Conservation (phyloP, 2,797 vertebrate genomes). For the Anabacerthia variegaticeps region DNA sequence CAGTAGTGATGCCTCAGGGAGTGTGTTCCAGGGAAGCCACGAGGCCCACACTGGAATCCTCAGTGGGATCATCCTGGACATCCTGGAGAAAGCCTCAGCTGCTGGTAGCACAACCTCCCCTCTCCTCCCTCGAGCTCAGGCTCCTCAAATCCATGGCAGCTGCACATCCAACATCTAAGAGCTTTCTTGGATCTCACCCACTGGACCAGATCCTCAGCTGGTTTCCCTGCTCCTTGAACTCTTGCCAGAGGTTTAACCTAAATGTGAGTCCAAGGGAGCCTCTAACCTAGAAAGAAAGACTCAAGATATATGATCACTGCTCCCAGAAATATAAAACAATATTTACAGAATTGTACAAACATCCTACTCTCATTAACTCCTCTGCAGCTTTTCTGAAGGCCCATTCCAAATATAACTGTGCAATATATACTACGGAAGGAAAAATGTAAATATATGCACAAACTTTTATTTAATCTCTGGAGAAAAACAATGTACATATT, state of each 20-base stretch:
- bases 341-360: conserved; percentile 70
- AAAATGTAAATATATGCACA: conserved; percentile 62
- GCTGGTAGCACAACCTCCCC: background rate
- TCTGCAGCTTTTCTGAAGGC: conserved; percentile 43
- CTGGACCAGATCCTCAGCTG: conserved; percentile 40
- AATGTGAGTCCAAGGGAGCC: conserved; percentile 17
- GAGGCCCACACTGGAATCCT: background rate
- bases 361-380: conserved; percentile 67
- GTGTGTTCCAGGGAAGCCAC: background rate
- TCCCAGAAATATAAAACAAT: conserved; percentile 69
- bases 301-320: conserved; percentile 33
- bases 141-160: conserved; percentile 16
- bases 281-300: background rate
- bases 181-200: conserved; percentile 51
- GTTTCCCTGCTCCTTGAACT: conserved; percentile 19
- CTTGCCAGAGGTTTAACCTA: conserved; percentile 33
- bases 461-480: conserved; percentile 55
- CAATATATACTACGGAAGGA: conserved; percentile 46
- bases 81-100: background rate
- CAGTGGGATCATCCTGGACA: background rate
- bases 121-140: background rate
- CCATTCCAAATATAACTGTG: conserved; percentile 61
- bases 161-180: conserved; percentile 34
- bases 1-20: background rate
- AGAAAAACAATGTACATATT: conserved; percentile 20